phyloP scores from a whole-genome alignment of 2,113 vertebrate species.

The Psettodes erumei region DNA sequence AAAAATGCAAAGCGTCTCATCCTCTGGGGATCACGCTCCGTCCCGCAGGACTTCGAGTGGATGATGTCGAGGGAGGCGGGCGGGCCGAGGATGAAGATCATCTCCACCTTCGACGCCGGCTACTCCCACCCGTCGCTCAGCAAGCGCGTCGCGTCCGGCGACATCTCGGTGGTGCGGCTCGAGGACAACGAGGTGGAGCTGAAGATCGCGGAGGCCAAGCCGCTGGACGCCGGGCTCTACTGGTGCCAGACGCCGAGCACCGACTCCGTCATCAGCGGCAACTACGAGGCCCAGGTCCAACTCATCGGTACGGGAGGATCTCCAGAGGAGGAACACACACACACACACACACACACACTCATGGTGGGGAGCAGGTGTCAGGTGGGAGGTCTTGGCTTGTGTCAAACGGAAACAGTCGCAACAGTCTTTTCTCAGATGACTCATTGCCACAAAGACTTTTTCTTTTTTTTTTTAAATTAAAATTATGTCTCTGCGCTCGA shows the following conservation, averaged over 20 bases:
- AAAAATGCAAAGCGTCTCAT: too few relatives aligned
- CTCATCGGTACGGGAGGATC: constrained; percentile 85
- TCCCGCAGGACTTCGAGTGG: constrained; percentile 93
- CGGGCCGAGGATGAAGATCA: constrained; percentile 73
- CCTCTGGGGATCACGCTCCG: neutral
- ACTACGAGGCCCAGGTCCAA: constrained; percentile 90
- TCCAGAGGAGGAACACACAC: constrained; percentile 19
- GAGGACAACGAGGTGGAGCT: constrained; percentile 88
- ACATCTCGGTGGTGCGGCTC: constrained; percentile 84
- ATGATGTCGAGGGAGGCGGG: constrained; percentile 45
- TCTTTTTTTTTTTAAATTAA: too few relatives aligned
- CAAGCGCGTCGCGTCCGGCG: constrained; percentile 81
- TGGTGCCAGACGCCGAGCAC: constrained; percentile 93
- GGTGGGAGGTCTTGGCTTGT: constrained; percentile 59
- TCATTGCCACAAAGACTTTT: too few relatives aligned
- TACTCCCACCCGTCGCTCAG: constrained; percentile 84
- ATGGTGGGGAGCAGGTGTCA: constrained; percentile 59
- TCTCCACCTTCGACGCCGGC: constrained; percentile 89
- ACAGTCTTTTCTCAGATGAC: too few relatives aligned
- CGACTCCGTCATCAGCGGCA: constrained; percentile 89
- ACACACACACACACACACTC: constrained; percentile 6
- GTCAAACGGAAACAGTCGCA: too few relatives aligned
- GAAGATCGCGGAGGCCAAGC: constrained; percentile 83
- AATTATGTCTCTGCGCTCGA: too few relatives aligned
- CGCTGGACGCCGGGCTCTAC: constrained; percentile 88